Evolutionary conservation across 2,113 vertebrate species (phyloP).

Genomic region (Anarrhichthys ocellatus): DNA sequence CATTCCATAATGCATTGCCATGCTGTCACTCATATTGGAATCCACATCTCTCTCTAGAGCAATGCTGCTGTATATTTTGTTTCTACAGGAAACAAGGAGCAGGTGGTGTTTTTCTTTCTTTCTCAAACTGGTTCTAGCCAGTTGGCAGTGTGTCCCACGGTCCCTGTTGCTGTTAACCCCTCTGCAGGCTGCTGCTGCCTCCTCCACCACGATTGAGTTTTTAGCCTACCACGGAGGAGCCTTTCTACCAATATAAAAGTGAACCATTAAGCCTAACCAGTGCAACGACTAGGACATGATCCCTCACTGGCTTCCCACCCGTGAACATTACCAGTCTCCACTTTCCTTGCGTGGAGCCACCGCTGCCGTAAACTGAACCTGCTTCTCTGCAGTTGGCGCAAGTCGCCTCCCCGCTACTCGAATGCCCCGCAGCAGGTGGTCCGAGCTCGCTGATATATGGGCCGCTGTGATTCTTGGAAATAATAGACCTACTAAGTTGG

Average conservation of each 20-base stretch:
- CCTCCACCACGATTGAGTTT: background rate
- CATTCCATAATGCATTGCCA: background rate
- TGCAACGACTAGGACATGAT: constrained; percentile 9
- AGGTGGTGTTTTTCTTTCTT: constrained; percentile 1
- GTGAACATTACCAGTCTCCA: background rate
- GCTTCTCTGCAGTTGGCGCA: constrained; percentile 18
- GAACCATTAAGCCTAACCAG: background rate
- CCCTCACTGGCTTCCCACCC: constrained; percentile 6
- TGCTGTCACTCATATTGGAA: background rate
- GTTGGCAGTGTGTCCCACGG: background rate
- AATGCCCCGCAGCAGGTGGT: constrained; percentile 64
- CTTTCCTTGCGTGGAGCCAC: too few species aligned
- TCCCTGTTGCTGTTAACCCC: background rate
- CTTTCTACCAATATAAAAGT: background rate
- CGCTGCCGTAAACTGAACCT: constrained; percentile 9
- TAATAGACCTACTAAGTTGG: constrained; percentile 72
- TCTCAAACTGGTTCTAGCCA: background rate
- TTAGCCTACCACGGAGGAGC: background rate
- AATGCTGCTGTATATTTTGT: background rate
- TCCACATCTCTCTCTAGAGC: background rate
- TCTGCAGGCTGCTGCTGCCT: background rate
- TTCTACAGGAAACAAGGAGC: background rate
- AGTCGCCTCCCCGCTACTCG: constrained; percentile 3
- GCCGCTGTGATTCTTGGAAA: constrained; percentile 72
- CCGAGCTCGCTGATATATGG: constrained; percentile 52